Base-by-base conservation (phyloP, 1,140 invertebrate species). In the Zaprionus nigranus region DNA sequence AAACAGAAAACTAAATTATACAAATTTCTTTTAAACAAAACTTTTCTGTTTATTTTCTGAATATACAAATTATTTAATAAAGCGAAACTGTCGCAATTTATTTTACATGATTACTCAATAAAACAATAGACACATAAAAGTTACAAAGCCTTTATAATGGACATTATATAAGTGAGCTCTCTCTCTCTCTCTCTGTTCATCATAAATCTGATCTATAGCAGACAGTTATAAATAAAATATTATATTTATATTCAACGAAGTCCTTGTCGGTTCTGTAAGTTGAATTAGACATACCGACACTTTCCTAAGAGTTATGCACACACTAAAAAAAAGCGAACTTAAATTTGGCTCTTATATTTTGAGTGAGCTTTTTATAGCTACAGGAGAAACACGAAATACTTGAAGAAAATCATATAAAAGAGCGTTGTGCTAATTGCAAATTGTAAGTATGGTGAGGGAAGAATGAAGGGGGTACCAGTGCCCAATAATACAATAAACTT, bases 351-450 rank as follows among this genome's bases (percentile, higher is more conserved):
- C 53, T 30, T 56, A 56, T 56, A 24, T 56, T 56, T 56, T 30
- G 53, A 24, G 30, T 22, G 6, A 13, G 17, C 17, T 59, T 59
- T 58, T 58, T 51, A 51, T 51, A 51, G 46, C 46, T 13, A 51
- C 46, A 13, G 3, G n/a, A 49, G 22, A 49, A 49, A 49, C 46
- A 36, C 20, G 17, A 26, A 38, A 51, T 43, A 30, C 64, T 59
- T 59, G 59, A 36, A 34, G 43, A 62, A 67, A 60, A 57, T 40
- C 17, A 46, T 22, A 26, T 53, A 5, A 20, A 20, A 61, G 7
- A 62, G 28, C 36, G 38, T 30, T 75, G 38, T 49, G 65, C 58
- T 58, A 62, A 62, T 75, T 69, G 36, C 49, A 1, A 38, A 36
- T 62, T 30, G 51, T 40, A 20, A 54, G 40, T 43, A 3, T 5